Evolutionary conservation across 2,888 invertebrate genomes (phyloP), one percentile per base, ranked within the genome.

Genomic region (Azorinus chamasolen): DNA sequence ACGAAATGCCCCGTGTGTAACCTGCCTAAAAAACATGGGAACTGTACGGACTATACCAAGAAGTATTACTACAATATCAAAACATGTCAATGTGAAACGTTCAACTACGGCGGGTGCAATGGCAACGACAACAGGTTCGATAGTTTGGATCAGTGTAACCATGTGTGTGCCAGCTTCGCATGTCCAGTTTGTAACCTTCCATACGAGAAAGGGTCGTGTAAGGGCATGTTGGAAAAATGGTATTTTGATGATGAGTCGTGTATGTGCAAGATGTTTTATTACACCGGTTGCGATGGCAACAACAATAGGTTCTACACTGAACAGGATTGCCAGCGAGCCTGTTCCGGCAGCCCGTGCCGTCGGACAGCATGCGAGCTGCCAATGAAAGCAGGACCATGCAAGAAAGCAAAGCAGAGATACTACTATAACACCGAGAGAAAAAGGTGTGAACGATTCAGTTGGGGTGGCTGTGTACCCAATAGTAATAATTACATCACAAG

Each of bases 41-140:
- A 66, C 4, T 83, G 83, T 45, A 43, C 46, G n/a, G 69, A 54
- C 1, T 55, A 50, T 16, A 62, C 70, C 16, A 54, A 46, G 14
- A 58, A 77, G 18, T 83, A 55, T 45, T 79, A 58, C 65, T 83
- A 59, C 64, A 66, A 79, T 48, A 22, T 43, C 37, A 41, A 53
- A 12, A 53, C 51, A 24, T 55, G 54, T 45, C 71, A 75, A 51
- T 83, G 83, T 61, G 66, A 68, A 32, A 32, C 32, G 10, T 32
- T 32, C 32, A 32, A 32, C 32, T 32, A 32, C 10, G 32, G 32
- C 32, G 32, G 32, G 5, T 32, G 32, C 32, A 32, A 32, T 32
- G 32, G 32, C 32, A 32, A 32, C 10, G 32, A 45, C 16, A 83
- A 83, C 51, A 68, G 66, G 8, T 83, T 63, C 27, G 46, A 62